phyloP scores from a whole-genome alignment of 2,888 invertebrate species.

The Julus scanicus region DNA sequence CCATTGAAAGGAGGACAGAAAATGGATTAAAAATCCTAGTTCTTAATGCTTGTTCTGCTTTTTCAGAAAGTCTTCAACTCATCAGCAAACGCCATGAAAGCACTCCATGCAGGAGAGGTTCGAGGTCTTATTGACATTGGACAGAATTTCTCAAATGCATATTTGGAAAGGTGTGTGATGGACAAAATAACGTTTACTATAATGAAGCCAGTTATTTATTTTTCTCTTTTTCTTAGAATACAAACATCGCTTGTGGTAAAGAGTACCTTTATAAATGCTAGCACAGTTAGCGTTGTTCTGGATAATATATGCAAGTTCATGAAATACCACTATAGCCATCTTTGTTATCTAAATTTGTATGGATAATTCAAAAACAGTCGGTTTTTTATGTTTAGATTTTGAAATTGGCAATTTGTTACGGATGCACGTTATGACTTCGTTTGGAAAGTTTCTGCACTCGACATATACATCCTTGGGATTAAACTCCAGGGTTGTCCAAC shows the following conservation, averaged over 20 bases:
- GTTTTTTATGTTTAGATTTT: background rate
- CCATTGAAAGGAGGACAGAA: background rate
- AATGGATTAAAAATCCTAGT: background rate
- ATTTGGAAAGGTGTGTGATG: background rate
- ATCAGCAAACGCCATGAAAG: background rate
- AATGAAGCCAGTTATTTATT: background rate
- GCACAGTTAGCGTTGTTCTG: background rate
- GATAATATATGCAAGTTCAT: background rate
- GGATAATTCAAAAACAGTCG: background rate
- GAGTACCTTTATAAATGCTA: background rate
- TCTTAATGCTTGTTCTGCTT: background rate
- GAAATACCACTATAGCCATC: background rate
- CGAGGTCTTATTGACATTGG: background rate
- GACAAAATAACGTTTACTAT: background rate
- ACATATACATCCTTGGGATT: background rate
- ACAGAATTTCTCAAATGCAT: background rate
- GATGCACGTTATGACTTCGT: background rate
- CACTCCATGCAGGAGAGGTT: background rate
- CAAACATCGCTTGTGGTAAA: background rate
- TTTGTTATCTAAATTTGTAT: background rate
- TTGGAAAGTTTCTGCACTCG: background rate
- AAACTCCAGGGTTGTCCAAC: background rate
- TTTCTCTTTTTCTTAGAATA: background rate
- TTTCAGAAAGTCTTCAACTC: background rate
- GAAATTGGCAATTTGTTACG: background rate